Evolutionary conservation across 30 jellyfish, hydroid and myxozoan genomes (phyloP), one percentile per base, ranked within the genome.

Genomic region (Aurelia coerulea): DNA sequence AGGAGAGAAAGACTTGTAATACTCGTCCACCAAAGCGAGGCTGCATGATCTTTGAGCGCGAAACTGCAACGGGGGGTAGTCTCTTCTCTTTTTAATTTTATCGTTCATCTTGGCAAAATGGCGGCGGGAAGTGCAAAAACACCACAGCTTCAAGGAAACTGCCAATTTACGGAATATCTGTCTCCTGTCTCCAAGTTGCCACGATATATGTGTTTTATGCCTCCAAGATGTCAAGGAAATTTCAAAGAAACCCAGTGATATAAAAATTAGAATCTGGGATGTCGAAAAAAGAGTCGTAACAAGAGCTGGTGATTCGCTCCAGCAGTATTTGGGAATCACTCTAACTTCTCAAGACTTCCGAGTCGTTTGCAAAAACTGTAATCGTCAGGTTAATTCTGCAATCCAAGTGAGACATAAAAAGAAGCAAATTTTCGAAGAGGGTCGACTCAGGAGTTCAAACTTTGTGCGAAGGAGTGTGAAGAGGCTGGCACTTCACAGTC

Each of bases 161-260:
- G 79, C 52, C 59, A 68, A 9, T 68, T 68, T 68, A 62, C 31
- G 79, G 79, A 68, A 68, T 68, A 68, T 49, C n/a, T n/a, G n/a
- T n/a, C n/a, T n/a, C n/a, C 31, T 68, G 52, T 68, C 79, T 68
- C 79, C 79, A 68, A 68, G 79, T 68, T 68, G 59, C 59, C 11
- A 68, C 79, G 79, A 68, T 68, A 68, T 68, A 23, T 68, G 79
- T 68, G 79, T 68, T 60, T 68, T 68, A 29, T 68, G 79, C 52
- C 79, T 68, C 79, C 79, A 68, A 68, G 79, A 68, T 68, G 52
- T 68, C 79, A 68, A 68, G 79, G 52, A 9, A 23, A 68, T 68
- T 9, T 23, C 79, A 68, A 68, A 68, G 79, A 68, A 68, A 68
- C 79, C 79, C 79, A 29, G 79, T 31, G 79, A 68, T 68, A 68